Conservation (phyloP, 2,113 vertebrate species). For the Solea solea region DNA sequence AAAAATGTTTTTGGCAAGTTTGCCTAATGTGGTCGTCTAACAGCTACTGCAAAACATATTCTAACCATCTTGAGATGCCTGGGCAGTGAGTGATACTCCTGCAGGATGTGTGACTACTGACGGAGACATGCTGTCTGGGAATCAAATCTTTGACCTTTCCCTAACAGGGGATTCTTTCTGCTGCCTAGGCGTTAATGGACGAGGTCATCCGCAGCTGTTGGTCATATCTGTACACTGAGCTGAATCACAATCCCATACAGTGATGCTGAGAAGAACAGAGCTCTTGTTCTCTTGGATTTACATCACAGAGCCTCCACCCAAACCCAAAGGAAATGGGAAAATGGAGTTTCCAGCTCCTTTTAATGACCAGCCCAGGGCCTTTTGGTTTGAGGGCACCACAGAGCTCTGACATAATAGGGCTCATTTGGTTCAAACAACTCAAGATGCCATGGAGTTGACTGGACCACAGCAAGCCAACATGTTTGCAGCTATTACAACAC, state of each 20-base stretch:
- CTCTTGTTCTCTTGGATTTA: constrained; percentile 67
- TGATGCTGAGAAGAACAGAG: constrained; percentile 65
- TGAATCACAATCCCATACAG: constrained; percentile 64
- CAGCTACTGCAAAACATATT: neutral
- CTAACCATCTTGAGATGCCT: neutral
- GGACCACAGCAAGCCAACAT: constrained; percentile 23
- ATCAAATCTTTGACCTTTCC: constrained; percentile 55
- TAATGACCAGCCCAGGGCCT: constrained; percentile 67
- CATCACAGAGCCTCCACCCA: constrained; percentile 74
- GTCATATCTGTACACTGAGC: constrained; percentile 51
- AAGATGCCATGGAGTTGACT: constrained; percentile 44
- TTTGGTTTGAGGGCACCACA: constrained; percentile 67
- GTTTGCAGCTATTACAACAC: constrained; percentile 46
- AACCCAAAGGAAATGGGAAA: constrained; percentile 75
- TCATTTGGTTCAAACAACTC: constrained; percentile 39
- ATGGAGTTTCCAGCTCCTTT: constrained; percentile 70
- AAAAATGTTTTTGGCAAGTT: neutral
- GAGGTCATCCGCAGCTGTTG: constrained; percentile 42
- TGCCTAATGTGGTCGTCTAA: neutral
- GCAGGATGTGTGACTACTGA: constrained; percentile 29
- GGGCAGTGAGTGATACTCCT: constrained; percentile 4
- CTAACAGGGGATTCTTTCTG: constrained; percentile 55
- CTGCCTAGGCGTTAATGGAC: constrained; percentile 30
- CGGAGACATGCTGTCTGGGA: constrained; percentile 57
- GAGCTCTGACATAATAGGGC: constrained; percentile 52